phyloP scores from a whole-genome alignment of 2,888 invertebrate genomes.

The Stenurella melanura region DNA sequence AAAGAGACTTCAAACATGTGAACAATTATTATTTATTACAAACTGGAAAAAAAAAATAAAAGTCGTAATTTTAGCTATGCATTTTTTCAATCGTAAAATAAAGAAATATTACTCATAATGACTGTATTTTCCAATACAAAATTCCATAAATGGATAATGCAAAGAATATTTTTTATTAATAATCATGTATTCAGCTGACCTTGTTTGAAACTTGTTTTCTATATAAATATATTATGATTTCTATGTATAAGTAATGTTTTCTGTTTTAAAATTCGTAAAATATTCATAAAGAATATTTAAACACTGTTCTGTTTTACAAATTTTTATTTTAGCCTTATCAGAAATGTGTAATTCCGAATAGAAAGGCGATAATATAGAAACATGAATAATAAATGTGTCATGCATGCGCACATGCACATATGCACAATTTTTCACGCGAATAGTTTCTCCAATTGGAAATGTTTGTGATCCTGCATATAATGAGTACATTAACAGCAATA shows the following conservation, averaged over 20 bases:
- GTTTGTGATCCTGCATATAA: slow-evolving; percentile 2
- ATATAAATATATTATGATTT: slow-evolving; percentile 41
- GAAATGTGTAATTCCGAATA: slow-evolving; percentile 13
- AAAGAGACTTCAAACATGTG: not conserved
- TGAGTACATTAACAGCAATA: not conserved
- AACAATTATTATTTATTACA: not conserved
- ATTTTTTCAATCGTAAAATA: not conserved
- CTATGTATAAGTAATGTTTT: slow-evolving; percentile 44
- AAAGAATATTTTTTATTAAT: slow-evolving; percentile 39
- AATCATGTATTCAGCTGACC: slow-evolving; percentile 49
- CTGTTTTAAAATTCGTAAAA: slow-evolving; percentile 37
- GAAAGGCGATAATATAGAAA: slow-evolving; percentile 9
- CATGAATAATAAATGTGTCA: slow-evolving; percentile 21
- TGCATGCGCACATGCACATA: slow-evolving; percentile 14
- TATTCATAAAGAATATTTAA: slow-evolving; percentile 21
- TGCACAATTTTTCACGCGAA: slow-evolving; percentile 10
- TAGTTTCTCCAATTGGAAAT: not conserved
- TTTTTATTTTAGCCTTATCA: slow-evolving; percentile 16
- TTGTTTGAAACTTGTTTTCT: slow-evolving; percentile 59
- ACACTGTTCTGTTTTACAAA: slow-evolving; percentile 10
- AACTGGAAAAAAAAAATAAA: not conserved
- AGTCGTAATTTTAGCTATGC: not conserved
- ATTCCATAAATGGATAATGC: slow-evolving; percentile 12
- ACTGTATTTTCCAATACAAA: slow-evolving; percentile 12
- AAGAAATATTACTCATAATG: slow-evolving; percentile 13